Conservation (phyloP, 2,113 vertebrate species). For the Tragelaphus strepsiceros region DNA sequence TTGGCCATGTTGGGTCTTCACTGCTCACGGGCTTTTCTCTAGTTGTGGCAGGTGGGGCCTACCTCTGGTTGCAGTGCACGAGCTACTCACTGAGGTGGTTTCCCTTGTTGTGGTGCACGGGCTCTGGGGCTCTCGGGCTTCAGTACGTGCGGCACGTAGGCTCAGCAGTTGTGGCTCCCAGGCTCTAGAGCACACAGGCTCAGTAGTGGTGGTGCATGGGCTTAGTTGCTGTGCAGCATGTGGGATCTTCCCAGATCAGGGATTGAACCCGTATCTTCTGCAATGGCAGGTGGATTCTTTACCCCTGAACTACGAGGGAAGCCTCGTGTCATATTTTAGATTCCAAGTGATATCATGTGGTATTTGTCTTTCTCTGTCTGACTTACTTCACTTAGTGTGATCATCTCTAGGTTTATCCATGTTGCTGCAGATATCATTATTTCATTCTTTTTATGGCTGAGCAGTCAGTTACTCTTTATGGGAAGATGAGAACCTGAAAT, state of each 20-base stretch:
- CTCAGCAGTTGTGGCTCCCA: neutral
- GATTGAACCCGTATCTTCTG: neutral
- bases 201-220: neutral
- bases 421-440: neutral
- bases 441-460: neutral
- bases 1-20: neutral
- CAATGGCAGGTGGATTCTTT: neutral
- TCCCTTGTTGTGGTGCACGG: neutral
- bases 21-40: neutral
- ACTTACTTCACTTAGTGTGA: neutral
- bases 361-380: neutral
- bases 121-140: neutral
- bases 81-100: neutral
- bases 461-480: neutral
- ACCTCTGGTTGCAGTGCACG: fast-evolving
- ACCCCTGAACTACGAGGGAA: neutral
- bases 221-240: neutral
- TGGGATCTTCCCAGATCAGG: neutral
- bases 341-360: neutral
- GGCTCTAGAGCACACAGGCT: neutral
- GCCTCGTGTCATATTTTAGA: neutral
- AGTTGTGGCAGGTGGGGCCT: neutral
- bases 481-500: neutral
- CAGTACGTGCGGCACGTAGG: neutral
- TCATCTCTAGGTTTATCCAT: neutral